Evolutionary conservation across 2,888 invertebrate species (phyloP).

Genomic region (Prosapia bicincta): DNA sequence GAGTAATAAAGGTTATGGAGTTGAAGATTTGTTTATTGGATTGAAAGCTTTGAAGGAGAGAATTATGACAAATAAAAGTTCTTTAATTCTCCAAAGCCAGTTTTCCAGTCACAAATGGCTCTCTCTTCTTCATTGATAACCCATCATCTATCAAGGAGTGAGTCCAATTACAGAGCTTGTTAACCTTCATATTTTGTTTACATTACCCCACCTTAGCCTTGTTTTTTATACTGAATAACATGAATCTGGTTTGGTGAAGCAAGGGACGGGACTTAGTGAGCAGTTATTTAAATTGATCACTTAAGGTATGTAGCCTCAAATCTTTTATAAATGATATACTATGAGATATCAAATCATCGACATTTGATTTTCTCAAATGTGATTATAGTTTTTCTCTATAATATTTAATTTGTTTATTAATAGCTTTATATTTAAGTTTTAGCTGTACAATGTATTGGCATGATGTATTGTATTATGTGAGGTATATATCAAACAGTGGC

Average conservation of each 20-base stretch:
- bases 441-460: neutral
- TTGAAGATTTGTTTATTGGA: too few relatives aligned
- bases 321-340: neutral
- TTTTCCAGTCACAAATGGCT: too few relatives aligned
- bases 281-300: neutral
- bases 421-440: neutral
- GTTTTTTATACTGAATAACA: neutral
- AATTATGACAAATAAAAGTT: too few relatives aligned
- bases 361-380: neutral
- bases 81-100: too few relatives aligned
- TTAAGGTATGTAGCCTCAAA: conserved; percentile 2
- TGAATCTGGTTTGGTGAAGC: neutral
- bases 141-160: too few relatives aligned
- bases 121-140: too few relatives aligned
- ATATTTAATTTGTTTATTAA: too few relatives aligned
- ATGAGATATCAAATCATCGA: neutral
- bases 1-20: too few relatives aligned
- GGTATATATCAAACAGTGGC: neutral
- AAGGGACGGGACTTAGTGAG: neutral
- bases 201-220: neutral
- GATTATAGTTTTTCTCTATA: neutral
- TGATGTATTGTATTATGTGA: neutral
- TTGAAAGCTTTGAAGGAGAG: too few relatives aligned
- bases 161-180: too few relatives aligned
- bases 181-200: too few relatives aligned